Percentiles rank a stretch among this genome's conserved stretches.
These are phyloP conservation scores for Atractosteus spatula DNA, from an alignment of 2,113 vertebrate genomes.

Conservation along the genomic window DNA sequence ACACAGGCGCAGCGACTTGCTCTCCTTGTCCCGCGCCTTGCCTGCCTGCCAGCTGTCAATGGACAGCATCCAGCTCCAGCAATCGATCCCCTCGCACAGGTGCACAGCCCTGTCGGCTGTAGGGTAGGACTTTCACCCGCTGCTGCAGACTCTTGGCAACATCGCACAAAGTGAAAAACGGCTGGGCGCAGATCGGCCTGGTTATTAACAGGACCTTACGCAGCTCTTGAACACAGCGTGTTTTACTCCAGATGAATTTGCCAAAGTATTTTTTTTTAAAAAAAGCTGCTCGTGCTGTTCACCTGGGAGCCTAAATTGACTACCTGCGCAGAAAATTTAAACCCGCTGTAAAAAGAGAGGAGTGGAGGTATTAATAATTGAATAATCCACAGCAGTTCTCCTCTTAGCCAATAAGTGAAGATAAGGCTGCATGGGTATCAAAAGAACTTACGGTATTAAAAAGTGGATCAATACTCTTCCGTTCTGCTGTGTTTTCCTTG, in stretches of 20 bases:
- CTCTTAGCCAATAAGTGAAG: neutral
- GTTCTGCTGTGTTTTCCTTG: neutral
- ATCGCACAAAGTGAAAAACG: too few relatives aligned
- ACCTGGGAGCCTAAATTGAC: neutral
- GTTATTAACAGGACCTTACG: too few relatives aligned
- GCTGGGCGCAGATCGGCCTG: too few relatives aligned
- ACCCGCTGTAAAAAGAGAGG: too few relatives aligned
- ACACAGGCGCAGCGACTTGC: neutral
- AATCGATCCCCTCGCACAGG: neutral
- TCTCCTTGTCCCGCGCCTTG: too few relatives aligned
- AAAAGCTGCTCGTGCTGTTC: neutral
- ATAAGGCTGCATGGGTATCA: neutral
- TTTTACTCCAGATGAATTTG: too few relatives aligned
- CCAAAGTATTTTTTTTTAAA: neutral
- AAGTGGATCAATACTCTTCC: neutral
- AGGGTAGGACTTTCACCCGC: too few relatives aligned
- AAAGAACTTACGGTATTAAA: neutral
- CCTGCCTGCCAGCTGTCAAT: neutral
- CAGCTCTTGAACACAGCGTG: too few relatives aligned
- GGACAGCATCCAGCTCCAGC: neutral
- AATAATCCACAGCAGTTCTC: neutral
- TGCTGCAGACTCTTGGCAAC: too few relatives aligned
- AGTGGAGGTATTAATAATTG: neutral
- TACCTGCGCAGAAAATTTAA: neutral
- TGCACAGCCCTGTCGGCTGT: too few relatives aligned